phyloP scores from a whole-genome alignment of 1,140 invertebrate genomes.

The Zelostemma sp. region DNA sequence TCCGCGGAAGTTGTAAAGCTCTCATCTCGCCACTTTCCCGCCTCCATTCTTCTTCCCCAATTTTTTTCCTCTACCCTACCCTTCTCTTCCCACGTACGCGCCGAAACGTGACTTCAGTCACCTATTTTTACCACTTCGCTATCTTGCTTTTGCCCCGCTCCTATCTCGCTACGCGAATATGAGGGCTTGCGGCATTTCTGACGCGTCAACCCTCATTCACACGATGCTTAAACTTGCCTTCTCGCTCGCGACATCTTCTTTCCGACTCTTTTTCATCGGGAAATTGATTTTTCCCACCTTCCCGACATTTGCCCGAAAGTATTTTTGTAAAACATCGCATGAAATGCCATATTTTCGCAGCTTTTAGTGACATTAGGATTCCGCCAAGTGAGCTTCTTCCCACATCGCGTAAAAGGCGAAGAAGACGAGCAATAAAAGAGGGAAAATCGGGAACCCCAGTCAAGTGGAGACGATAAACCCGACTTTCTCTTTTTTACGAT shows the following conservation, averaged over 20 bases:
- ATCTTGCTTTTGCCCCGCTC: conserved; percentile 26
- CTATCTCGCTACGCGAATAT: conserved; percentile 30
- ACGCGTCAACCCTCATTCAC: conserved; percentile 28
- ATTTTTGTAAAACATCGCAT: too few species aligned
- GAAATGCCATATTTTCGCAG: too few species aligned
- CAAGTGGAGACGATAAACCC: too few species aligned
- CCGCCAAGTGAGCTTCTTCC: conserved; percentile 45
- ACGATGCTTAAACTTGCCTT: neutral
- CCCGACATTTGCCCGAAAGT: too few species aligned
- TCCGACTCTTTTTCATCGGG: conserved; percentile 10
- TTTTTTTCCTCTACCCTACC: conserved; percentile 4
- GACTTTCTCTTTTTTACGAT: too few species aligned
- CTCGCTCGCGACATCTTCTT: conserved; percentile 1
- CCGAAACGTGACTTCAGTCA: conserved; percentile 24
- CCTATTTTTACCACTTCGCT: conserved; percentile 28
- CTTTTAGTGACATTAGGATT: too few species aligned
- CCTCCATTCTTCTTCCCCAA: conserved; percentile 28
- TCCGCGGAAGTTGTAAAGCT: conserved; percentile 49
- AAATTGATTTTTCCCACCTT: too few species aligned
- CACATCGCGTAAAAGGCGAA: conserved; percentile 11
- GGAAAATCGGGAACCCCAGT: neutral
- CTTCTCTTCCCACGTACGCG: conserved; percentile 15
- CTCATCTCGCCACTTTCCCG: conserved; percentile 42
- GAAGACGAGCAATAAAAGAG: neutral
- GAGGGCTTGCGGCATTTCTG: conserved; percentile 33